A percentile compares a stretch with the other conserved stretches of the same genome.
These are phyloP conservation scores for Luidia sarsii DNA, from an alignment of 53 echinoderm and acorn worm genomes.

Conservation along the genomic window DNA sequence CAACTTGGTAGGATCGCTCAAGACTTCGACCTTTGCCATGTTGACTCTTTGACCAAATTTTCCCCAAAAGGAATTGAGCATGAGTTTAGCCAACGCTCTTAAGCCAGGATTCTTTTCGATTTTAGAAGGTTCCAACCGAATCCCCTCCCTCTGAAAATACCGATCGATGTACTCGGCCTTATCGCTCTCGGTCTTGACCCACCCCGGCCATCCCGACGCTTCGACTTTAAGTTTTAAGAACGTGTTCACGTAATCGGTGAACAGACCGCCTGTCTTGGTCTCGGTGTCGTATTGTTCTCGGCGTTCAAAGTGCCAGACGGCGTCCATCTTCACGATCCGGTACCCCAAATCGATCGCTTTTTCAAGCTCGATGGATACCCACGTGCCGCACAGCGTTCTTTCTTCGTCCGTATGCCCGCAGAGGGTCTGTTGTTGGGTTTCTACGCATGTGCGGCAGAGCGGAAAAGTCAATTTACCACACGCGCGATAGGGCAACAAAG, in stretches of 20 bases:
- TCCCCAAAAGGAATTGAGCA: slow-evolving; percentile 77
- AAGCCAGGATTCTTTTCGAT: slow-evolving; percentile 63
- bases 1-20: neutral
- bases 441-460: slow-evolving; percentile 60
- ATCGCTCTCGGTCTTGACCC: slow-evolving; percentile 28
- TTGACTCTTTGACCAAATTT: slow-evolving; percentile 40
- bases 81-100: slow-evolving; percentile 53
- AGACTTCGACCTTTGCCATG: neutral
- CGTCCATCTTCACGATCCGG: slow-evolving; percentile 12
- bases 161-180: slow-evolving; percentile 16
- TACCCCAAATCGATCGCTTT: slow-evolving; percentile 60
- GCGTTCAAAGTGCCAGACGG: slow-evolving; percentile 67
- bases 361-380: slow-evolving; percentile 57
- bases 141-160: slow-evolving; percentile 35
- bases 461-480: slow-evolving; percentile 66
- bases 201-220: slow-evolving; percentile 64
- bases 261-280: slow-evolving; percentile 31
- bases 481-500: slow-evolving; percentile 47
- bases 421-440: slow-evolving; percentile 2
- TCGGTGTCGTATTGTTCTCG: slow-evolving; percentile 31
- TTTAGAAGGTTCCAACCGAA: slow-evolving; percentile 37
- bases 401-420: slow-evolving; percentile 50
- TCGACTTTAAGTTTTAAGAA: slow-evolving; percentile 65
- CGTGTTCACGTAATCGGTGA: slow-evolving; percentile 41
- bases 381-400: slow-evolving; percentile 47